Percentiles rank a stretch among this genome's conserved stretches.
Conservation (phyloP, 2,113 vertebrate genomes). For the Nesogale talazaci region DNA sequence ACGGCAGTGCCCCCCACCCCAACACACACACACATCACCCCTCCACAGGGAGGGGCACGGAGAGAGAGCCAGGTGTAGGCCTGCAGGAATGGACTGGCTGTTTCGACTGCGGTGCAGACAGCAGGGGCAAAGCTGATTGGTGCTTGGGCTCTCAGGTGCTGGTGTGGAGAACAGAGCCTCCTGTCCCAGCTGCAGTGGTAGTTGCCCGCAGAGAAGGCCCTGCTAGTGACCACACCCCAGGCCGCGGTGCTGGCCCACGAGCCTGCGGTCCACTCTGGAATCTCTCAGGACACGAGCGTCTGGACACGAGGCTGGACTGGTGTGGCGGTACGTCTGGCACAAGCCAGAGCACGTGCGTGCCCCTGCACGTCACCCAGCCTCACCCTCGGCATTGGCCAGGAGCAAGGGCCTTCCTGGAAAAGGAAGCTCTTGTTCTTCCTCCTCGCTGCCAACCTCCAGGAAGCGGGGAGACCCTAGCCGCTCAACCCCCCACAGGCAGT, state of each 20-base stretch:
- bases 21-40: no score
- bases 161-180: not conserved
- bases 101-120: not conserved
- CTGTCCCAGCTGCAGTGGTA: not conserved
- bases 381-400: not conserved
- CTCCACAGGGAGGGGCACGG: not conserved
- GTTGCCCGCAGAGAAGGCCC: not conserved
- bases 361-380: not conserved
- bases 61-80: not conserved
- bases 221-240: accelerated
- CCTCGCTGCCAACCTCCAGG: not conserved
- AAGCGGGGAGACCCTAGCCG: not conserved
- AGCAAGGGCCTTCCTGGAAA: not conserved
- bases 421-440: no score
- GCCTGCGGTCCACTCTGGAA: not conserved
- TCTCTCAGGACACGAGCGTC: not conserved
- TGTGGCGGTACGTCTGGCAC: not conserved
- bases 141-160: no score
- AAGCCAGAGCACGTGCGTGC: accelerated
- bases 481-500: no score
- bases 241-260: no score
- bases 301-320: accelerated
- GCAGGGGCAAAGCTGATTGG: not conserved
- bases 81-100: not conserved
- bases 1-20: not conserved